Evolutionary conservation across 92 coral and sea anemone genomes (phyloP).

Genomic region (Actinostola sp.): DNA sequence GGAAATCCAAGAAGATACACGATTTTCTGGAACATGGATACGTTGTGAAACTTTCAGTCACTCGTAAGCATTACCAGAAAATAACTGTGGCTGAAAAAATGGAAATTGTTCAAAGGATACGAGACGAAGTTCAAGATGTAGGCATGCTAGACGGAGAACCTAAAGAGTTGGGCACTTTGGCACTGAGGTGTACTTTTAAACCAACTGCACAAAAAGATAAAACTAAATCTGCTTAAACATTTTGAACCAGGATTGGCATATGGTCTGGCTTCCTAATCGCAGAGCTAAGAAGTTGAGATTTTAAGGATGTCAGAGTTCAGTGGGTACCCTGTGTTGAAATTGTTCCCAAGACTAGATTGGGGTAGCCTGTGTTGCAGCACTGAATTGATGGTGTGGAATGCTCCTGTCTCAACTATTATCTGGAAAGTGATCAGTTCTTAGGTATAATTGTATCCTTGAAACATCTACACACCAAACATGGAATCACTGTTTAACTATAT

Average conservation of each 20-base stretch:
- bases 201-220: constrained; percentile 37
- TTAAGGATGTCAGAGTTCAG: no score
- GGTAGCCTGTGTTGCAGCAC: no score
- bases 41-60: constrained; percentile 50
- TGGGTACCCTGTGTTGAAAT: no score
- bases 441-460: no score
- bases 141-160: constrained; percentile 66
- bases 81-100: constrained; percentile 44
- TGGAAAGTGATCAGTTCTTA: no score
- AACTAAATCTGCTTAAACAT: background rate
- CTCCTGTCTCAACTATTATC: no score
- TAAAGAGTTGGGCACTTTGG: constrained; percentile 44
- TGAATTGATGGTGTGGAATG: no score
- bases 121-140: constrained; percentile 46
- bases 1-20: constrained; percentile 58
- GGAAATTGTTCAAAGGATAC: constrained; percentile 44
- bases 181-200: constrained; percentile 45
- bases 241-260: background rate
- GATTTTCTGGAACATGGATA: constrained; percentile 51
- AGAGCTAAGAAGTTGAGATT: no score
- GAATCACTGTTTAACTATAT: no score
- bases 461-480: no score
- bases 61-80: constrained; percentile 64
- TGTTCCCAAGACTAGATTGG: no score
- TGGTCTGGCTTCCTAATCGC: background rate